These are phyloP conservation scores for Nymphalis io DNA, from an alignment of 1,140 invertebrate species.

Conservation along the genomic window DNA sequence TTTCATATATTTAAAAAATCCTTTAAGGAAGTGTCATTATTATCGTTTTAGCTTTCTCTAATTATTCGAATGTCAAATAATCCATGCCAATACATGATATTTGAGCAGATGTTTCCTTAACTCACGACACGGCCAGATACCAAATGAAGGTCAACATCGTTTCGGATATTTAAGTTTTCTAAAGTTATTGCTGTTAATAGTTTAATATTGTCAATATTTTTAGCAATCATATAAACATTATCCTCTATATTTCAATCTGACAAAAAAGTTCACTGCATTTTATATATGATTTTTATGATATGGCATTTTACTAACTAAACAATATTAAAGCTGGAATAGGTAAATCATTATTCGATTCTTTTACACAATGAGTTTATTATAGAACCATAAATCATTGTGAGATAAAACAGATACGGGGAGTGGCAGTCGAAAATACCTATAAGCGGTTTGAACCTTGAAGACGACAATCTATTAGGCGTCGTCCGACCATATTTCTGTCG, in stretches of 20 bases:
- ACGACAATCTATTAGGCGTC: conserved; percentile 34
- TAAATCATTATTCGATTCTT: conserved; percentile 3
- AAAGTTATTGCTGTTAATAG: not conserved
- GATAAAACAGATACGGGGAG: conserved; percentile 25
- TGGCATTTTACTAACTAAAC: not conserved
- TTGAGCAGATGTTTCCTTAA: conserved; percentile 68
- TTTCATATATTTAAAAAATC: conserved; percentile 25
- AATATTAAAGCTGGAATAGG: not conserved
- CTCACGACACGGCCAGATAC: conserved; percentile 57
- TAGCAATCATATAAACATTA: not conserved
- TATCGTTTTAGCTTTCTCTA: conserved; percentile 6
- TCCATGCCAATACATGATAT: conserved; percentile 41
- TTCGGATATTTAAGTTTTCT: conserved; percentile 38
- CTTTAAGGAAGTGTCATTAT: conserved; percentile 13
- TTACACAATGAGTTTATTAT: conserved; percentile 15
- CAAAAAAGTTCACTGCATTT: no score
- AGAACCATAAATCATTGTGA: conserved; percentile 19
- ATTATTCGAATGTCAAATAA: conserved; percentile 26
- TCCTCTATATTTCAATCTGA: no score
- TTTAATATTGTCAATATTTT: not conserved
- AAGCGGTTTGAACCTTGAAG: conserved; percentile 29
- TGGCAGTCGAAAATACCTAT: conserved; percentile 26
- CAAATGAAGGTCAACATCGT: conserved; percentile 53
- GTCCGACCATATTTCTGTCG: conserved; percentile 47
- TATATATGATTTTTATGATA: no score